Conservation (phyloP, 2,113 vertebrate genomes). For the Garra rufa region DNA sequence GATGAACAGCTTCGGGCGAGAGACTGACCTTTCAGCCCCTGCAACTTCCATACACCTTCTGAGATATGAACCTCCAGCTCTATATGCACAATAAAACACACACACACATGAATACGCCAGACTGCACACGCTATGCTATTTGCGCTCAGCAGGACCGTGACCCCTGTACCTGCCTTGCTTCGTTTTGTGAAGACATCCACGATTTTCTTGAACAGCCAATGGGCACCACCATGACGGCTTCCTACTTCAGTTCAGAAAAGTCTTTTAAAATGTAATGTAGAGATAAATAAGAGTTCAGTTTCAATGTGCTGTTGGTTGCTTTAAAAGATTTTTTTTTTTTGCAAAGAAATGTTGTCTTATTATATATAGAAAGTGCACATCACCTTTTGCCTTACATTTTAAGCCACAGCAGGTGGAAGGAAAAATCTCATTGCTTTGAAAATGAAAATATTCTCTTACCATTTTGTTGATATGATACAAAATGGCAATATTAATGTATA, state of each 20-base stretch:
- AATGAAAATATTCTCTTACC: neutral
- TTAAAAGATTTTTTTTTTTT: neutral
- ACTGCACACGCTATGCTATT: neutral
- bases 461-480: neutral
- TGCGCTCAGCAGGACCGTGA: neutral
- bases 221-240: neutral
- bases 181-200: neutral
- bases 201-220: slow-evolving; percentile 13
- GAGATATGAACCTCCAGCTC: slow-evolving; percentile 40
- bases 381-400: neutral
- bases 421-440: neutral
- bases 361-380: neutral
- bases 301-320: neutral
- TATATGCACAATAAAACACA: slow-evolving; percentile 35
- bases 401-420: too few species aligned
- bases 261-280: neutral
- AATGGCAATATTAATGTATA: neutral
- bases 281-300: neutral
- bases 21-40: slow-evolving; percentile 59
- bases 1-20: slow-evolving; percentile 54
- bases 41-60: slow-evolving; percentile 44
- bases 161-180: slow-evolving; percentile 10
- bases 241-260: neutral
- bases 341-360: neutral
- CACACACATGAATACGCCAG: slow-evolving; percentile 6